Conservation (phyloP, 2,888 invertebrate species). For the Chelonus formosanus region DNA sequence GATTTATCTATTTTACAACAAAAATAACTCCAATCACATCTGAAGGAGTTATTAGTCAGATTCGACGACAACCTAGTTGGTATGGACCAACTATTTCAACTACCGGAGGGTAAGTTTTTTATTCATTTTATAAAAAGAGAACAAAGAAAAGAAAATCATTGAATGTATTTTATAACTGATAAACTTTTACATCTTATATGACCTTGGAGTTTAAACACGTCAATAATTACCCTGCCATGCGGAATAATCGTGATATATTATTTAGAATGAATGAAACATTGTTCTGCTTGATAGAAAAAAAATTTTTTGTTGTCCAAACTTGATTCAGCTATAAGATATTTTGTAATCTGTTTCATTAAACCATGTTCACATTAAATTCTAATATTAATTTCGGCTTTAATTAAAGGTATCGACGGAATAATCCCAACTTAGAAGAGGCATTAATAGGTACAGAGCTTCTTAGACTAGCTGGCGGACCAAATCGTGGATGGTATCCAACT, state of each 20-base stretch:
- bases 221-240: no score
- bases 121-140: neutral
- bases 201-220: no score
- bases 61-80: constrained; percentile 57
- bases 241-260: no score
- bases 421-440: constrained; percentile 67
- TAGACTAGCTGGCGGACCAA: constrained; percentile 81
- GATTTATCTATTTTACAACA: no score
- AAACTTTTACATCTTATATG: no score
- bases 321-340: no score
- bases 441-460: constrained; percentile 82
- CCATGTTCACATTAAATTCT: neutral
- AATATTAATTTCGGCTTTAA: neutral
- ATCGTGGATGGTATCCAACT: constrained; percentile 84
- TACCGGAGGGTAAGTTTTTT: constrained; percentile 52
- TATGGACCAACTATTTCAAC: constrained; percentile 62
- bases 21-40: constrained; percentile 35
- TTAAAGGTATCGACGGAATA: constrained; percentile 60
- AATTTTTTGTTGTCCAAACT: no score
- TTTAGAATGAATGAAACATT: no score
- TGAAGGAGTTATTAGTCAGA: constrained; percentile 47
- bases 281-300: no score
- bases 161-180: no score
- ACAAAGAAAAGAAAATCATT: no score
- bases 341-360: neutral